phyloP scores from a whole-genome alignment of 2,888 invertebrate genomes.

The Odontothrips loti region DNA sequence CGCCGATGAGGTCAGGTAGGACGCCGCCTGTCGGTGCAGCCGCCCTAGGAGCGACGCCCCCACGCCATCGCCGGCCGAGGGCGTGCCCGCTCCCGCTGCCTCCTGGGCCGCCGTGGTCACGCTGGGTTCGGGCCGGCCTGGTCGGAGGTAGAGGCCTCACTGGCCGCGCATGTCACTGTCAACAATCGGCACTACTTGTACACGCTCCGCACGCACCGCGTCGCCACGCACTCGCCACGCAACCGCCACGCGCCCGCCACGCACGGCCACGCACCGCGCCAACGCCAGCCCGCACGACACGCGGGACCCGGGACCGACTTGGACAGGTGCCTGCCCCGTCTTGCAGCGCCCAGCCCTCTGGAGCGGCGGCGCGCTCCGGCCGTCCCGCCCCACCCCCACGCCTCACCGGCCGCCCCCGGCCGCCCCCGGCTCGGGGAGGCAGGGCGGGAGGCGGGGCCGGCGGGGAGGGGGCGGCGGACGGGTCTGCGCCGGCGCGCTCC shows the following conservation, averaged over 20 bases:
- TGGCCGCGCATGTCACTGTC: background rate
- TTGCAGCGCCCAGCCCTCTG: slow-evolving; percentile 7
- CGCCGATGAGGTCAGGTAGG: background rate
- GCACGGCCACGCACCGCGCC: background rate
- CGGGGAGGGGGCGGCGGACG: background rate
- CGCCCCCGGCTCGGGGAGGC: background rate
- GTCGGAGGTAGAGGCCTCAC: background rate
- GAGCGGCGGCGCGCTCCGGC: background rate
- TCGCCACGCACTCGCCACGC: background rate
- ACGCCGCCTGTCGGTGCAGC: background rate
- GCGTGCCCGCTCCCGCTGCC: slow-evolving; percentile 15
- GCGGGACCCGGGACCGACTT: slow-evolving; percentile 6
- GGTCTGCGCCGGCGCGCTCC: background rate
- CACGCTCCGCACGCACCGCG: background rate
- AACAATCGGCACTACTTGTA: background rate
- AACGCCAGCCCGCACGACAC: background rate
- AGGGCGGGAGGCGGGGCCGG: background rate
- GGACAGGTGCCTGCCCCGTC: background rate
- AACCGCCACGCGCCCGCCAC: background rate
- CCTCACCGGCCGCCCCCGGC: background rate
- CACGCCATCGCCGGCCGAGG: background rate
- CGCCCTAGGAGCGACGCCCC: slow-evolving; percentile 1
- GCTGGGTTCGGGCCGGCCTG: background rate
- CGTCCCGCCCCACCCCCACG: background rate
- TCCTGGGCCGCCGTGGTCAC: slow-evolving; percentile 29